A percentile compares a stretch with the other conserved stretches of the same genome.
Evolutionary conservation across 1,140 invertebrate genomes (phyloP).

Genomic region (Drosophila orena): DNA sequence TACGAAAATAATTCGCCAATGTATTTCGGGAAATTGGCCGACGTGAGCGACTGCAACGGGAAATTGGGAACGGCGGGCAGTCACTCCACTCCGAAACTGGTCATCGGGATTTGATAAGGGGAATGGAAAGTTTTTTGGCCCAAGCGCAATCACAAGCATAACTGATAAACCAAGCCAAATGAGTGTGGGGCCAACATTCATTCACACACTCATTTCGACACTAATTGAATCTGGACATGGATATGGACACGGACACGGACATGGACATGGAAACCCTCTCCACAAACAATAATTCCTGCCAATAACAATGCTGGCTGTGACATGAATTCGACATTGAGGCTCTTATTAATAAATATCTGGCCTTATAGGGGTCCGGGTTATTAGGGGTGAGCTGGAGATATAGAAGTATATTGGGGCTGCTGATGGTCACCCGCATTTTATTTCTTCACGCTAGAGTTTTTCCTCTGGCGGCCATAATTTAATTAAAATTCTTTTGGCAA

Average conservation of each 20-base stretch:
- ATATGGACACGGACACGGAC: slow-evolving; percentile 21
- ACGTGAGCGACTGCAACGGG: slow-evolving; percentile 59
- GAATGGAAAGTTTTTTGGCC: slow-evolving; percentile 34
- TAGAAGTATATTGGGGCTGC: not conserved
- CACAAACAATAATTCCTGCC: slow-evolving; percentile 18
- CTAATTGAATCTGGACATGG: slow-evolving; percentile 46
- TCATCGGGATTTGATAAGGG: slow-evolving; percentile 39
- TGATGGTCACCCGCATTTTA: slow-evolving; percentile 54
- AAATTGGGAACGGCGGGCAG: slow-evolving; percentile 47
- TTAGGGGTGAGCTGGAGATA: slow-evolving; percentile 3
- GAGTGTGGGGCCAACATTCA: slow-evolving; percentile 8
- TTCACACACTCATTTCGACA: slow-evolving; percentile 32
- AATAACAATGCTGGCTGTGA: slow-evolving; percentile 41
- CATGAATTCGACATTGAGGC: slow-evolving; percentile 55
- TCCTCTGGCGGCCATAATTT: slow-evolving; percentile 51
- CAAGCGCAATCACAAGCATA: not conserved
- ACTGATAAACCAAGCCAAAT: slow-evolving; percentile 16
- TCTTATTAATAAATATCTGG: slow-evolving; percentile 45
- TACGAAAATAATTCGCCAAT: slow-evolving; percentile 67
- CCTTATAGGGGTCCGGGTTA: slow-evolving; percentile 31
- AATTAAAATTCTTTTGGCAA: slow-evolving; percentile 80
- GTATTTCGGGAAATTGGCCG: slow-evolving; percentile 62
- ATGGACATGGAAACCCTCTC: not conserved
- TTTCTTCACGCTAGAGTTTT: slow-evolving; percentile 8
- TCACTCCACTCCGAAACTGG: slow-evolving; percentile 40